Evolutionary conservation across 2,113 vertebrate genomes (phyloP), one percentile per base, ranked within the genome.

Genomic region (Micromys minutus): DNA sequence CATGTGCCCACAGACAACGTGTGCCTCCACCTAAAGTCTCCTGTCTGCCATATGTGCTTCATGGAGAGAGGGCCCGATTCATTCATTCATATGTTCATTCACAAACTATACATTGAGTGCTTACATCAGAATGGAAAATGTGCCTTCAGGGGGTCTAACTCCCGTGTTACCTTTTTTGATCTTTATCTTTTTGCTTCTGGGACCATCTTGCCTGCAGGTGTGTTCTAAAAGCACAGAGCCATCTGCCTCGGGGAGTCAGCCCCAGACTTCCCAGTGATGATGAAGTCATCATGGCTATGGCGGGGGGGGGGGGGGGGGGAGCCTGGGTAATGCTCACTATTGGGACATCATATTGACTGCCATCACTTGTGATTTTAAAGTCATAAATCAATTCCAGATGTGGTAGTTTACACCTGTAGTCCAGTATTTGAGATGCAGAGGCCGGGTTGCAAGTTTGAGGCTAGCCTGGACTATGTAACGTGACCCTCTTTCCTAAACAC

Each of bases 141-240:
- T n/a, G 55, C 12, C 45, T 91, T 80, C 15, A 65, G n/a, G 45
- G 45, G 76, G 42, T 29, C 50, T 74, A 59, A 57, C 57, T 57
- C 15, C 52, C 65, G 3, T 55, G 4, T 80, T 69, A n/a, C 76
- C 71, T 13, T 22, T 89, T 93, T 65, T 90, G 29, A 76, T 77
- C 42, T 79, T 90, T 36, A 5, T 42, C 31, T 9, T 55, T 88
- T 93, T 39, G 67, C 61, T 61, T 94, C 77, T 47, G 15, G 39
- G 34, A 4, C 16, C 36, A 13, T 59, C 31, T 71, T 50, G 55
- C 16, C 57, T 80, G 45, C n/a, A 71, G 42, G 74, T 17, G 59
- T 72, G 75, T 71, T 96, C 29, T 87, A 79, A 55, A 96, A 94
- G 39, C 47, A 29, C 61, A 31, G 80, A 34, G 34, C 55, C 89